These are phyloP conservation scores for Melanotaenia parkinsoni DNA, from an alignment of 2,797 vertebrate genomes.

Conservation along the genomic window DNA sequence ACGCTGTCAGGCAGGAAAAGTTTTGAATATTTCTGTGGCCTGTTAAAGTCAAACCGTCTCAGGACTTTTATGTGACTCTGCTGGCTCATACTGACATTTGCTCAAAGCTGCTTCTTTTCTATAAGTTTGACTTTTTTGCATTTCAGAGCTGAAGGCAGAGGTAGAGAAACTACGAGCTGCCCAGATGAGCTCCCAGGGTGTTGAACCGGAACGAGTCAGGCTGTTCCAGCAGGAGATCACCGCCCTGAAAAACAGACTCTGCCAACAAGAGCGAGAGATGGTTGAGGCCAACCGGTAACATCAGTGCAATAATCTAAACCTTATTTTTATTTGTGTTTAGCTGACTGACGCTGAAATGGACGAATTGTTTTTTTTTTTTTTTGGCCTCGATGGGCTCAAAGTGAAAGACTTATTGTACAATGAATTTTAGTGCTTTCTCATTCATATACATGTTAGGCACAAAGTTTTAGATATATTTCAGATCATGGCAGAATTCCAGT, in stretches of 20 bases:
- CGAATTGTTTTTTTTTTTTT: background rate
- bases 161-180: conserved; percentile 93
- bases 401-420: background rate
- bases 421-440: background rate
- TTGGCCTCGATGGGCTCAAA: background rate
- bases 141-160: conserved; percentile 93
- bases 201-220: conserved; percentile 88
- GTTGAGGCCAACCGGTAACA: conserved; percentile 90
- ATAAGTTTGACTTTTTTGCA: conserved; percentile 12
- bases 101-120: background rate
- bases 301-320: background rate
- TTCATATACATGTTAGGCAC: background rate
- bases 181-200: conserved; percentile 86
- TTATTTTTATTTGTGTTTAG: background rate
- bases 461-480: background rate
- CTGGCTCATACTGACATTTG: conserved; percentile 2
- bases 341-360: background rate
- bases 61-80: background rate
- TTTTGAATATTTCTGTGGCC: background rate
- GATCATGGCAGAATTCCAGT: background rate
- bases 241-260: conserved; percentile 86
- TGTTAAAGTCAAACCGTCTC: background rate
- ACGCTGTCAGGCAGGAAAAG: background rate
- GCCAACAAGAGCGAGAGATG: conserved; percentile 92
- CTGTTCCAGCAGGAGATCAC: conserved; percentile 90